Conservation (phyloP, 2,888 invertebrate species). For the Iphiclides podalirius region DNA sequence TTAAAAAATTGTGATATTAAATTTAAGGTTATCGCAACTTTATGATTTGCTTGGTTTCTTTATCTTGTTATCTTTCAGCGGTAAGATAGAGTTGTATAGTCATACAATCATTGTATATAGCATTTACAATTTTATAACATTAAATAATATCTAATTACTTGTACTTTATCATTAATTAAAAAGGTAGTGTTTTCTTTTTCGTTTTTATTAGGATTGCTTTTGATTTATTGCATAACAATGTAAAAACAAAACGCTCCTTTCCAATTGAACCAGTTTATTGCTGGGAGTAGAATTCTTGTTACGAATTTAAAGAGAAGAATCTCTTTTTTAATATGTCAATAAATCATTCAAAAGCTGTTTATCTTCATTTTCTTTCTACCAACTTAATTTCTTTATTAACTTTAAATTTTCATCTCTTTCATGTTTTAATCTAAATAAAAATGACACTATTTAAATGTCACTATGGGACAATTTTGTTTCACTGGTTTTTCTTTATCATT, state of each 20-base stretch:
- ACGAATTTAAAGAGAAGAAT: constrained; percentile 6
- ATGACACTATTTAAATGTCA: constrained; percentile 6
- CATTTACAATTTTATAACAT: constrained; percentile 2
- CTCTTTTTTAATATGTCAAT: constrained; percentile 14
- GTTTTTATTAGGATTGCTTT: constrained; percentile 1
- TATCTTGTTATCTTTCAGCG: not conserved
- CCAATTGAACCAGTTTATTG: not conserved
- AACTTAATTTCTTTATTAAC: not conserved
- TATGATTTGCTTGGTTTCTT: not conserved
- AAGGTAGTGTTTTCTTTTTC: not conserved
- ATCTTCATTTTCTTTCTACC: not conserved
- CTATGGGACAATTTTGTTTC: constrained; percentile 12
- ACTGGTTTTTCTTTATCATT: constrained; percentile 8
- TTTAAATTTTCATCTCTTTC: not conserved
- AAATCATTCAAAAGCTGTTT: constrained; percentile 20
- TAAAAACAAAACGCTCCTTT: not conserved
- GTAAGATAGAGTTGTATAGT: constrained; percentile 2
- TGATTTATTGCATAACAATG: constrained; percentile 6
- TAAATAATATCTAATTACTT: not conserved
- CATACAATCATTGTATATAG: constrained; percentile 18
- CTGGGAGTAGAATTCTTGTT: constrained; percentile 7
- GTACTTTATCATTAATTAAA: too few species aligned
- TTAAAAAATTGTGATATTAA: constrained; percentile 64
- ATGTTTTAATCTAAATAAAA: constrained; percentile 10
- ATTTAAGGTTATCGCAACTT: constrained; percentile 46